Evolutionary conservation across 2,888 invertebrate species (phyloP).

Genomic region (Pammene aurita): DNA sequence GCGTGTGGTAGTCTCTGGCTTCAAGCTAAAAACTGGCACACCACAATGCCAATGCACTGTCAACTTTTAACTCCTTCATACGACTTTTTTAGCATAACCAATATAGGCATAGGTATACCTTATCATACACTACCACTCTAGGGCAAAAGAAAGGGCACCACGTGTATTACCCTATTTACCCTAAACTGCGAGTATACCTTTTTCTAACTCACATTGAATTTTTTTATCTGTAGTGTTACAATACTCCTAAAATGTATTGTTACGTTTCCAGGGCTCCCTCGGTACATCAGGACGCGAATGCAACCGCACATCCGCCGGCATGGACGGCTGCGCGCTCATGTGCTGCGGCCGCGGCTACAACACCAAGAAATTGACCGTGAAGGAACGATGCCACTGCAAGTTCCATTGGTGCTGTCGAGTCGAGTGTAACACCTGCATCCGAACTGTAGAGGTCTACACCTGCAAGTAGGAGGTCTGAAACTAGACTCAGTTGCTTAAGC

Average conservation of each 20-base stretch:
- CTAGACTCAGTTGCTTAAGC: neutral
- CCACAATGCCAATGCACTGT: too few species aligned
- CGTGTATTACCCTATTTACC: too few species aligned
- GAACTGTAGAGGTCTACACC: conserved; percentile 84
- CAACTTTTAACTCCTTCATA: too few species aligned
- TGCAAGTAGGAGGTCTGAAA: neutral
- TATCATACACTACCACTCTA: too few species aligned
- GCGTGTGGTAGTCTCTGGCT: too few species aligned
- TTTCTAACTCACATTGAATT: too few species aligned
- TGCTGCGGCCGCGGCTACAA: conserved; percentile 98
- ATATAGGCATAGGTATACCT: too few species aligned
- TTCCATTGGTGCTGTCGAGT: conserved; percentile 99
- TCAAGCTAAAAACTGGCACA: too few species aligned
- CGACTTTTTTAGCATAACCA: too few species aligned
- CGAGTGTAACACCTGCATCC: conserved; percentile 94
- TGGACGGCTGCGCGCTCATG: conserved; percentile 94
- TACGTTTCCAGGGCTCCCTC: conserved; percentile 64
- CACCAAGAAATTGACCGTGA: conserved; percentile 89
- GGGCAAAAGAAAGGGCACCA: too few species aligned
- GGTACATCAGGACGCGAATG: conserved; percentile 89
- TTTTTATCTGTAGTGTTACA: too few species aligned
- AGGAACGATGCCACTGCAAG: conserved; percentile 95
- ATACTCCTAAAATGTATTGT: neutral
- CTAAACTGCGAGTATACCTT: too few species aligned
- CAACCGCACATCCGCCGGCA: conserved; percentile 88